phyloP scores from a whole-genome alignment of 2,888 invertebrate species.

The Himalopsyche anomala region DNA sequence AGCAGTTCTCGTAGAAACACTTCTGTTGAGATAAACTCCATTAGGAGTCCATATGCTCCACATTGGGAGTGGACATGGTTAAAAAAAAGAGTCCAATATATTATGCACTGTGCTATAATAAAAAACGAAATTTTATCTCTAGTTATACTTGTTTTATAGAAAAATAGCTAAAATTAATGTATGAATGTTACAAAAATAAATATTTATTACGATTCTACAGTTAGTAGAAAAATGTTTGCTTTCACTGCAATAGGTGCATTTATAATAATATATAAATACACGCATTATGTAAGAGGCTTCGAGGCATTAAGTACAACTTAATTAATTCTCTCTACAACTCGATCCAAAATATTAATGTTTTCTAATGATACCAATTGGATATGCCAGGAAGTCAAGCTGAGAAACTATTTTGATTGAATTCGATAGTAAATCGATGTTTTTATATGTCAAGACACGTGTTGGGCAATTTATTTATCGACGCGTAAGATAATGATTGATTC shows the following conservation, averaged over 20 bases:
- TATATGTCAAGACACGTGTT: slow-evolving; percentile 36
- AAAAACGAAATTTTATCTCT: too few species aligned
- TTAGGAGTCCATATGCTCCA: too few species aligned
- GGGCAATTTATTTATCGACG: neutral
- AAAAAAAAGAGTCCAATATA: too few species aligned
- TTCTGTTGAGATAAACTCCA: too few species aligned
- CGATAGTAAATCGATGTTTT: slow-evolving; percentile 34
- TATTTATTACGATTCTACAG: too few species aligned
- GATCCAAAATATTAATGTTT: slow-evolving; percentile 10
- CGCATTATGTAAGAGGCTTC: neutral
- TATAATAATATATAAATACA: slow-evolving; percentile 15
- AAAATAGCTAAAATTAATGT: too few species aligned
- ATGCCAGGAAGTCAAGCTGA: slow-evolving; percentile 33
- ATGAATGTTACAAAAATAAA: too few species aligned
- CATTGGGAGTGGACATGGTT: too few species aligned
- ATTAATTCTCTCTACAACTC: slow-evolving; percentile 29
- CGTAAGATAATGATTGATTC: slow-evolving; percentile 3
- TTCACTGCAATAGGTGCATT: neutral
- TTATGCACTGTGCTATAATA: too few species aligned
- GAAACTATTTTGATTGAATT: slow-evolving; percentile 31
- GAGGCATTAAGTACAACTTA: slow-evolving; percentile 12
- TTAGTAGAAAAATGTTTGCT: neutral
- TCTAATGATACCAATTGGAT: slow-evolving; percentile 19
- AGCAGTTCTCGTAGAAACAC: too few species aligned
- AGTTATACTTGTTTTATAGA: too few species aligned